These are phyloP conservation scores for Erebia aethiops DNA, from an alignment of 2,888 invertebrate genomes.

Conservation along the genomic window DNA sequence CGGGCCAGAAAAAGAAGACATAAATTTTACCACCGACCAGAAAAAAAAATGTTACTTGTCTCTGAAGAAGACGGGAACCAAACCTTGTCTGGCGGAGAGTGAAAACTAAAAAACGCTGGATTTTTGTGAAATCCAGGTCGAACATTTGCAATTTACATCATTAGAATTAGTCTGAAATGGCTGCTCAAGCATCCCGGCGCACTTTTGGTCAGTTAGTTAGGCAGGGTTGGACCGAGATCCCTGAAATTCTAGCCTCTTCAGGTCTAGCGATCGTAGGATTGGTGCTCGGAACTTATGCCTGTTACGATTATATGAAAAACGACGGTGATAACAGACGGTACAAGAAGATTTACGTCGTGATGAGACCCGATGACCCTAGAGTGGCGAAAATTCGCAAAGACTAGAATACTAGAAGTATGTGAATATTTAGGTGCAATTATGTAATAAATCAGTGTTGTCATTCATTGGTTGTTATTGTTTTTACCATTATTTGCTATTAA, in stretches of 20 bases:
- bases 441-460: conserved; percentile 56
- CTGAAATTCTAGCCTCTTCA: conserved; percentile 86
- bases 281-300: conserved; percentile 71
- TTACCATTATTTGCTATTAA: neutral
- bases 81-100: too few species aligned
- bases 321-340: conserved; percentile 87
- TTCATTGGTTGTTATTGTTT: conserved; percentile 23
- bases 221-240: conserved; percentile 86
- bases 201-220: conserved; percentile 64
- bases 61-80: too few species aligned
- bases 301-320: conserved; percentile 76
- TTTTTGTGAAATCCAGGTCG: neutral
- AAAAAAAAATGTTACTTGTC: neutral
- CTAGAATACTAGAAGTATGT: conserved; percentile 49
- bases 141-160: neutral
- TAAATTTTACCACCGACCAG: too few species aligned
- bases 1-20: too few species aligned
- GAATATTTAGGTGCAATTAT: conserved; percentile 57
- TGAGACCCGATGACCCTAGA: conserved; percentile 87
- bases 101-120: neutral
- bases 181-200: conserved; percentile 60
- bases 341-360: conserved; percentile 84
- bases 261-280: conserved; percentile 84
- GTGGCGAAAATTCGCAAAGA: conserved; percentile 81
- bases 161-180: conserved; percentile 48